These are phyloP conservation scores for Cariama cristata DNA, from an alignment of 2,113 vertebrate genomes.

Conservation along the genomic window DNA sequence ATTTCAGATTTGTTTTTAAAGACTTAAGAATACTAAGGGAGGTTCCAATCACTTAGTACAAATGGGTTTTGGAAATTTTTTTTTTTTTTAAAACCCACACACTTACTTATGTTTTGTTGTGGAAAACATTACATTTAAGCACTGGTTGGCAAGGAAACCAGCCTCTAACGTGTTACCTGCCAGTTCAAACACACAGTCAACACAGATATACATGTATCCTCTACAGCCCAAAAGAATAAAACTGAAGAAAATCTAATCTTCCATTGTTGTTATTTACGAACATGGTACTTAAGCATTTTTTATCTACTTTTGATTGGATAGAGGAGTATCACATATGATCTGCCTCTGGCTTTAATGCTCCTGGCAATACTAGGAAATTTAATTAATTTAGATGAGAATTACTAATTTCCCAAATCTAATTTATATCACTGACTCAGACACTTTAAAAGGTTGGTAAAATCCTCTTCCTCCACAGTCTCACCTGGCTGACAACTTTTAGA, in stretches of 20 bases:
- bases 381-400: conserved; percentile 21
- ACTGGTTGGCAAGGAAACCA: conserved; percentile 50
- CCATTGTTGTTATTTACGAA: background rate
- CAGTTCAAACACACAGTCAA: background rate
- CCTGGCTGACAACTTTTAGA: background rate
- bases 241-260: background rate
- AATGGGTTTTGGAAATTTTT: background rate
- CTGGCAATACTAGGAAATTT: background rate
- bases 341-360: background rate
- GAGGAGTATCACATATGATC: background rate
- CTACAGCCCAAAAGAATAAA: background rate
- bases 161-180: background rate
- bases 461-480: background rate
- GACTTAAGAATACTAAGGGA: background rate
- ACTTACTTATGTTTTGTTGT: conserved; percentile 37
- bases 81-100: background rate
- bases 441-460: background rate
- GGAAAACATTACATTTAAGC: conserved; percentile 25
- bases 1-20: background rate
- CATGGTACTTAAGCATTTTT: background rate
- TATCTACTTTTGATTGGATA: background rate
- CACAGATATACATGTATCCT: background rate
- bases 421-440: background rate
- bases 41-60: background rate
- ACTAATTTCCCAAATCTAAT: background rate